phyloP scores from a whole-genome alignment of 2,113 vertebrate species.

The Chauna torquata region DNA sequence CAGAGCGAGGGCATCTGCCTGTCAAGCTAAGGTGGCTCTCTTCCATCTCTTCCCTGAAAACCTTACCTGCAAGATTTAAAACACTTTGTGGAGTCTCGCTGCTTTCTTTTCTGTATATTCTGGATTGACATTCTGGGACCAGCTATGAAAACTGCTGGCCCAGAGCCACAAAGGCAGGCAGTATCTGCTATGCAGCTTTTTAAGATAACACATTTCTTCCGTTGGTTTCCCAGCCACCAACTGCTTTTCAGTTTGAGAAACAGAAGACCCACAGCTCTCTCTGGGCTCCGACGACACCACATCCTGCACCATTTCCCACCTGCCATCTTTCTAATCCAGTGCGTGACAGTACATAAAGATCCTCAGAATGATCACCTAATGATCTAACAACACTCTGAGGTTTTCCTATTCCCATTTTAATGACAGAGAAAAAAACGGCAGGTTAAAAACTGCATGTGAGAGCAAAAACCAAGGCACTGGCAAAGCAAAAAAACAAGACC shows the following conservation, averaged over 20 bases:
- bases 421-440: neutral
- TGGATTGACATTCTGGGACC: neutral
- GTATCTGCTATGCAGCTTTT: neutral
- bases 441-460: neutral
- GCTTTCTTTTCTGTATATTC: accelerated
- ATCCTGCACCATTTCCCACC: neutral
- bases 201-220: neutral
- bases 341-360: neutral
- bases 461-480: neutral
- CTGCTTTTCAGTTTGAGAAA: neutral
- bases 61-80: neutral
- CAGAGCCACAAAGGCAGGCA: neutral
- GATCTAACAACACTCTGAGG: neutral
- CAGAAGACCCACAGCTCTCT: neutral
- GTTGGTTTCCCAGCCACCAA: neutral
- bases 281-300: neutral
- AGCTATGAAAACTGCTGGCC: neutral
- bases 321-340: neutral
- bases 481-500: neutral
- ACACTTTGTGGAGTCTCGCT: neutral
- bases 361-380: accelerated
- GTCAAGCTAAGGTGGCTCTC: neutral
- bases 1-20: neutral
- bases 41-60: neutral
- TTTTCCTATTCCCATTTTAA: neutral